These are phyloP conservation scores for Lepus timidus DNA, from an alignment of 2,113 vertebrate species.

Conservation along the genomic window DNA sequence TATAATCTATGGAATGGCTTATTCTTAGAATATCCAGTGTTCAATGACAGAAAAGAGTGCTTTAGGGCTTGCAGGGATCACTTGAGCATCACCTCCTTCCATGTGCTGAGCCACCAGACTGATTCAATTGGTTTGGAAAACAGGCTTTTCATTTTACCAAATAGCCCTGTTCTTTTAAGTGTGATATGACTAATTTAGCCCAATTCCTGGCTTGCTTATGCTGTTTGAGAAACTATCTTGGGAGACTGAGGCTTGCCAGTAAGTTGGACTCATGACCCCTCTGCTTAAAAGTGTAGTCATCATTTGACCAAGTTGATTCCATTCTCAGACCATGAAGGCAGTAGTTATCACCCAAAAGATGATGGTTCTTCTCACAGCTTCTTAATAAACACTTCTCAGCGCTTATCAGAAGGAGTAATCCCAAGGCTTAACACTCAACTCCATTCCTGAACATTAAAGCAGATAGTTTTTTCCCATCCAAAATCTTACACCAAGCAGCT, in stretches of 20 bases:
- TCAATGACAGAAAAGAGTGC: neutral
- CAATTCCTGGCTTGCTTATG: neutral
- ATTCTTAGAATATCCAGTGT: neutral
- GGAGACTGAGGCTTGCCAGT: neutral
- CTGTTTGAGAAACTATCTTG: neutral
- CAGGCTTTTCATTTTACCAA: neutral
- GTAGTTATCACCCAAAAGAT: neutral
- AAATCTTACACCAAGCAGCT: neutral
- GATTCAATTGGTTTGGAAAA: neutral
- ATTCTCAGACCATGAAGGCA: neutral
- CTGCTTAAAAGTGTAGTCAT: neutral
- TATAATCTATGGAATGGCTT: neutral
- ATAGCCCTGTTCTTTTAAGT: neutral
- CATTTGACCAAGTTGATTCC: neutral
- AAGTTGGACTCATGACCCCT: neutral
- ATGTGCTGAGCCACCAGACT: neutral
- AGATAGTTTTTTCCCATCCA: neutral
- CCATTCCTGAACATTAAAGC: neutral
- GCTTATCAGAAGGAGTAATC: neutral
- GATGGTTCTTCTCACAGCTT: neutral
- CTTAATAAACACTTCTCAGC: neutral
- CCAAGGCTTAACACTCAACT: neutral
- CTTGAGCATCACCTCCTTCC: neutral
- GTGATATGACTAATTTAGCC: neutral
- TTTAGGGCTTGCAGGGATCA: neutral